Conservation (phyloP, 2,113 vertebrate species). For the Nestor notabilis region DNA sequence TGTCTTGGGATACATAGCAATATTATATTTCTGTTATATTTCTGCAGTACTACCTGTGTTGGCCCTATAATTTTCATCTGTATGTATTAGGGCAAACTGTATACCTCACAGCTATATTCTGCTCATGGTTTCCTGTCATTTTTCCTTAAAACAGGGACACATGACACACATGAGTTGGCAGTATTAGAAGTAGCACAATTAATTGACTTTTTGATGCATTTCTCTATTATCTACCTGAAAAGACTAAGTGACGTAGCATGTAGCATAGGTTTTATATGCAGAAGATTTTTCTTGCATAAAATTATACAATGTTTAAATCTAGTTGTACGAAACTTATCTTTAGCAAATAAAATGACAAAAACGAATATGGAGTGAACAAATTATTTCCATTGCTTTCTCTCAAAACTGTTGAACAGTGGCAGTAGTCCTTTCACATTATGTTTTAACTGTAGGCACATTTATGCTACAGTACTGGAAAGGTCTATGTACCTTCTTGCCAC, state of each 20-base stretch:
- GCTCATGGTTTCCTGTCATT: not conserved
- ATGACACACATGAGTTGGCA: not conserved
- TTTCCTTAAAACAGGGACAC: not conserved
- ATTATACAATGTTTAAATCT: not conserved
- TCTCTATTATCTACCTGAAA: not conserved
- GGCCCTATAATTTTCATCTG: not conserved
- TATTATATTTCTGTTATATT: not conserved
- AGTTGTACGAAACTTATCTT: not conserved
- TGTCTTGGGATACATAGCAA: not conserved
- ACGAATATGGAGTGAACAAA: not conserved
- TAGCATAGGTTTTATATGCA: not conserved
- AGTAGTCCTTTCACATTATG: not conserved
- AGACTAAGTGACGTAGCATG: not conserved
- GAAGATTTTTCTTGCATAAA: not conserved
- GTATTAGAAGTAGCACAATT: not conserved
- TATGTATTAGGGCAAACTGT: not conserved
- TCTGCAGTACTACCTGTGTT: not conserved
- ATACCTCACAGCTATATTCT: not conserved
- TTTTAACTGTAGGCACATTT: slow-evolving; percentile 1
- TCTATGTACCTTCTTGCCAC: not conserved
- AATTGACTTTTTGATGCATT: not conserved
- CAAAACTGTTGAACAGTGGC: slow-evolving; percentile 26
- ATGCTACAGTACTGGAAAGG: not conserved
- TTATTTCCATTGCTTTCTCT: slow-evolving; percentile 22
- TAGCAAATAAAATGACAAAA: not conserved